A percentile compares a stretch with the other conserved stretches of the same genome.
Evolutionary conservation across 2,888 invertebrate genomes (phyloP).

Genomic region (Coremacera marginata): DNA sequence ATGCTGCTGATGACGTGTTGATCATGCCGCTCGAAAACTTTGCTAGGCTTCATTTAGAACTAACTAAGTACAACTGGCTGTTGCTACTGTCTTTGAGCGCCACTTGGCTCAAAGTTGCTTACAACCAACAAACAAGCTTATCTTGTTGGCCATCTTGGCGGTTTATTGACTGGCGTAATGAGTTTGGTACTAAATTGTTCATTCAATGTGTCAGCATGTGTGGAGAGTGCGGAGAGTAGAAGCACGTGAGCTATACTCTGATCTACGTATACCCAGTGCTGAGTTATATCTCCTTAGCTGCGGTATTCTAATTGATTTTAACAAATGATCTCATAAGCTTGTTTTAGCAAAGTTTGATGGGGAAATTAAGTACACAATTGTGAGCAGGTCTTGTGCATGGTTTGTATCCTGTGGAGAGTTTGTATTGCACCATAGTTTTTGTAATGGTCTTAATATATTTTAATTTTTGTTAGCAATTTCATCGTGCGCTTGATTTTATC

Average conservation of each 20-base stretch:
- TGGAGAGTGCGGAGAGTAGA: not conserved
- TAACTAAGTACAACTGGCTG: not conserved
- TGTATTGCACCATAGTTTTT: no score
- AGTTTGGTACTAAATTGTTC: conserved; percentile 6
- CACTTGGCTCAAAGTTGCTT: not conserved
- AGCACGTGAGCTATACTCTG: no score
- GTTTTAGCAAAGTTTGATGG: not conserved
- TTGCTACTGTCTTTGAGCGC: not conserved
- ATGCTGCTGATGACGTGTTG: conserved; percentile 5
- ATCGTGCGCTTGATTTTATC: no score
- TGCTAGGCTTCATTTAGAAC: not conserved
- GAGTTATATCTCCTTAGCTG: not conserved
- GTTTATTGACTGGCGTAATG: conserved; percentile 22
- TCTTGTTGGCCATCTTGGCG: conserved; percentile 12
- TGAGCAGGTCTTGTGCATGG: no score
- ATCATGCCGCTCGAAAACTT: not conserved
- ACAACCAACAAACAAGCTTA: conserved; percentile 14
- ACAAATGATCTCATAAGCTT: conserved; percentile 10
- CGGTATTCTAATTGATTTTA: conserved; percentile 14
- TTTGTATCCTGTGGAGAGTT: no score
- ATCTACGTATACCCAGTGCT: no score
- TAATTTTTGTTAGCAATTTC: no score
- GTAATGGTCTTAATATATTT: no score
- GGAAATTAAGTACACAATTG: no score
- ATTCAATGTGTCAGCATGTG: conserved; percentile 9